Percentiles rank a stretch among this genome's conserved stretches.
Conservation (phyloP, 1,140 invertebrate genomes). For the Drosophila repleta region DNA sequence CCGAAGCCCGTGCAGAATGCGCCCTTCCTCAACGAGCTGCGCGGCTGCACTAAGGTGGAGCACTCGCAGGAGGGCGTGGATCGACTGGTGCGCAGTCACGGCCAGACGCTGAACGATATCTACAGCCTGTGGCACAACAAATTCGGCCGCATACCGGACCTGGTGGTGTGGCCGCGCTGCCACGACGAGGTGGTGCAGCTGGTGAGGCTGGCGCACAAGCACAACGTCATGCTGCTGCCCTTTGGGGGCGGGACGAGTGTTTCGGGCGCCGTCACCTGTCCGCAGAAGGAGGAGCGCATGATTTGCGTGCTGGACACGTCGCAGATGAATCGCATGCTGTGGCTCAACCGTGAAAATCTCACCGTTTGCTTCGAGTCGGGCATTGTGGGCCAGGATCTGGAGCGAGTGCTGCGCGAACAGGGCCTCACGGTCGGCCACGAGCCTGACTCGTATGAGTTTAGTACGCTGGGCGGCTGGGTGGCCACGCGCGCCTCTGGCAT, state of each 20-base stretch:
- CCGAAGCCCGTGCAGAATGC: slow-evolving; percentile 85
- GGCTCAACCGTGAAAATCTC: slow-evolving; percentile 96
- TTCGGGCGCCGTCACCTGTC: slow-evolving; percentile 95
- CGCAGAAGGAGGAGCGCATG: slow-evolving; percentile 90
- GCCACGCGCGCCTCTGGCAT: slow-evolving; percentile 99
- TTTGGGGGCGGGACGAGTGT: slow-evolving; percentile 99
- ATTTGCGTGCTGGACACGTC: slow-evolving; percentile 97
- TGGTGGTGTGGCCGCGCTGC: slow-evolving; percentile 95
- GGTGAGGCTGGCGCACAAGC: slow-evolving; percentile 90
- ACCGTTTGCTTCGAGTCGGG: slow-evolving; percentile 93
- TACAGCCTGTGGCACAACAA: slow-evolving; percentile 89
- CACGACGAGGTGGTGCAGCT: slow-evolving; percentile 93
- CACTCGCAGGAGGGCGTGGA: slow-evolving; percentile 92
- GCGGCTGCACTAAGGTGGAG: slow-evolving; percentile 86
- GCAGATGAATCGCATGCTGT: slow-evolving; percentile 98
- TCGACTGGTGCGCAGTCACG: slow-evolving; percentile 95
- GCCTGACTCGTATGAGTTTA: slow-evolving; percentile 99
- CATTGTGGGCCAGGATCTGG: slow-evolving; percentile 97
- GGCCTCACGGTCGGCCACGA: slow-evolving; percentile 96
- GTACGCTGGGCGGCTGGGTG: slow-evolving; percentile 99
- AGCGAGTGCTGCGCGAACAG: slow-evolving; percentile 88
- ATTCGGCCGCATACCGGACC: slow-evolving; percentile 94
- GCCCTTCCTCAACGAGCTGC: slow-evolving; percentile 87
- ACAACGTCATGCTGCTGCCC: slow-evolving; percentile 95
- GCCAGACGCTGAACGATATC: slow-evolving; percentile 97